Evolutionary conservation across 53 echinoderm and acorn worm genomes (phyloP), one percentile per base, ranked within the genome.

Genomic region (Crossaster papposus): DNA sequence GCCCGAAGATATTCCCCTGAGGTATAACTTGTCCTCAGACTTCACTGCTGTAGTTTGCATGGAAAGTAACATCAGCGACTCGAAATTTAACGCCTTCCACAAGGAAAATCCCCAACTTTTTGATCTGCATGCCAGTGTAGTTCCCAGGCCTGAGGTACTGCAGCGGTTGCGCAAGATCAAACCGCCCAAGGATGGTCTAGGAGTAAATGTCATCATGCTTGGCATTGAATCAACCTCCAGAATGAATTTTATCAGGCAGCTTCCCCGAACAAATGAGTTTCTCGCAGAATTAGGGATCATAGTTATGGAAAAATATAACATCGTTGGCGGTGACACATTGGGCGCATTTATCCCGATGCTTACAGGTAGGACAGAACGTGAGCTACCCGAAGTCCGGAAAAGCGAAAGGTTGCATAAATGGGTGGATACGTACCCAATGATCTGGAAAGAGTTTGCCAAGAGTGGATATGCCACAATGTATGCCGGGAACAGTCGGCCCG

Each of bases 391-490:
- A 81, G 82, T 80, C 36, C 35, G 93, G 24, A 64, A 52, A 53
- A 71, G 87, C 6, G 58, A 77, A 9, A 53, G 11, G 12, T 44
- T 54, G 4, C 30, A 86, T 0, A 36, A 70, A 8, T 83, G 64
- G 18, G 85, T 93, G 71, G 90, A 93, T 51, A 38, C 72, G 11
- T 90, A 86, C 54, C 90, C 90, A 14, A 44, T 90, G 20, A 88
- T 93, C 75, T 93, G 93, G 93, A 79, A 81, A 20, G 64, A 73
- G 51, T 93, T 90, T 35, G 77, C 85, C 52, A 36, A 70, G 30
- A 80, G 54, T 11, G 93, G 93, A 23, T 93, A 93, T 31, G 93
- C 81, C 14, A 93, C 93, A 17, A 74, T 93, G 86, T 88, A 88
- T 81, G 93, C 93, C 12, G 88, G 81, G 65, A 90, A 93, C 72